Conservation (phyloP, 1,140 invertebrate genomes). For the Hypsibius dujardini region DNA sequence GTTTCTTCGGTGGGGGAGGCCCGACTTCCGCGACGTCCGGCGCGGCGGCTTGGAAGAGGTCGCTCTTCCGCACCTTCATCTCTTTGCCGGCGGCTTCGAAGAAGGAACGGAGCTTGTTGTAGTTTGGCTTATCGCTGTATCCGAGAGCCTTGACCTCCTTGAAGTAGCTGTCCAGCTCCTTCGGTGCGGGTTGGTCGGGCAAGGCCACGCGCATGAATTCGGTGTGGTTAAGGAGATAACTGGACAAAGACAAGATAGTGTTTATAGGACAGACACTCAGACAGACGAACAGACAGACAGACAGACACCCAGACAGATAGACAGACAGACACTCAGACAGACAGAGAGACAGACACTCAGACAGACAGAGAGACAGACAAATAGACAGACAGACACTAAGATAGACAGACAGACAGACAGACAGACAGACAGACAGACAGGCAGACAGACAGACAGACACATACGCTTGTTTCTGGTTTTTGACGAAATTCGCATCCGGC, state of each 20-base stretch:
- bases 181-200: not conserved
- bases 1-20: no score
- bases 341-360: no score
- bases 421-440: no score
- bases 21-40: no score
- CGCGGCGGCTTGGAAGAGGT: not conserved
- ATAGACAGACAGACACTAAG: not conserved
- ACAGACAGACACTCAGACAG: not conserved
- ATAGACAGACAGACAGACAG: not conserved
- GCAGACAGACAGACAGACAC: no score
- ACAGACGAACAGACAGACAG: no score
- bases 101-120: not conserved
- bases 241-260: not conserved
- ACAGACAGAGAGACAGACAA: no score
- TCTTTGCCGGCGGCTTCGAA: not conserved
- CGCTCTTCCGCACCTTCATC: constrained; percentile 1
- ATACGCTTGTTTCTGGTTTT: constrained; percentile 3
- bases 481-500: constrained; percentile 4
- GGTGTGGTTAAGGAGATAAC: not conserved
- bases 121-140: not conserved
- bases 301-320: no score
- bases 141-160: not conserved
- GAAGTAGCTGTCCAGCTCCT: not conserved
- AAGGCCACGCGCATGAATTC: constrained; percentile 10
- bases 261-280: not conserved